Evolutionary conservation across 2,113 vertebrate genomes (phyloP), one percentile per base, ranked within the genome.

Genomic region (Diglossa brunneiventris): DNA sequence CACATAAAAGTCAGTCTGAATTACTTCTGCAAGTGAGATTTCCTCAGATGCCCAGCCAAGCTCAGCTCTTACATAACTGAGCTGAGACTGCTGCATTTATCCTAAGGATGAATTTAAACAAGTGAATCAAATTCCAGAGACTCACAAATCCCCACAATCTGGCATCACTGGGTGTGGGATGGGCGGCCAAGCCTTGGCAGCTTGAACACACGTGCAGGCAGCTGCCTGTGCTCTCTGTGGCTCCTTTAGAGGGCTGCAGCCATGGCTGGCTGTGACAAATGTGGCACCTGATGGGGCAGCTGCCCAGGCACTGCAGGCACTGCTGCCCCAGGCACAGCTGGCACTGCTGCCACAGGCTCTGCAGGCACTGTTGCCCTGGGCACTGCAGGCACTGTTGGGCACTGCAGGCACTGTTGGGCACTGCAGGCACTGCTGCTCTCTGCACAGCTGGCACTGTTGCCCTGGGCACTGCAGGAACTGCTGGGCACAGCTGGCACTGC

Each of bases 191-290:
- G 64, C 35, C 47, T 24, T 73, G 62, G 84, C 56, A 75, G 72
- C 19, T 18, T 0, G 0, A 41, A 6, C 31, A 61, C 11, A 10
- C 0, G 1, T 53, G 67, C 0, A 0, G 42, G 55, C 72, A 79
- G 70, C 72, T 61, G 70, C 82, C 39, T 59, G 21, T 13, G 64
- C 64, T 75, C 41, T 7, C 75, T 72, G 50, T 47, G 69, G 14
- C 64, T 61, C 6, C 0, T 30, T 39, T 39, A 20, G 1, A 0
- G 15, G 47, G 58, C 46, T 11, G 3, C 35, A 3, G 11, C 41
- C 75, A 24, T 1, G 31, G 33, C 58, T 66, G 75, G 16, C 62
- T 42, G 13, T 2, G 4, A 58, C 68, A 56, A 28, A 61, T 1
- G 13, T 3, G 2, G 10, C 47, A 37, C 53, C 28, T 5, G 0